Evolutionary conservation across 2,797 vertebrate species (phyloP), one percentile per base, ranked within the genome.

Genomic region (Poecilia gillii): DNA sequence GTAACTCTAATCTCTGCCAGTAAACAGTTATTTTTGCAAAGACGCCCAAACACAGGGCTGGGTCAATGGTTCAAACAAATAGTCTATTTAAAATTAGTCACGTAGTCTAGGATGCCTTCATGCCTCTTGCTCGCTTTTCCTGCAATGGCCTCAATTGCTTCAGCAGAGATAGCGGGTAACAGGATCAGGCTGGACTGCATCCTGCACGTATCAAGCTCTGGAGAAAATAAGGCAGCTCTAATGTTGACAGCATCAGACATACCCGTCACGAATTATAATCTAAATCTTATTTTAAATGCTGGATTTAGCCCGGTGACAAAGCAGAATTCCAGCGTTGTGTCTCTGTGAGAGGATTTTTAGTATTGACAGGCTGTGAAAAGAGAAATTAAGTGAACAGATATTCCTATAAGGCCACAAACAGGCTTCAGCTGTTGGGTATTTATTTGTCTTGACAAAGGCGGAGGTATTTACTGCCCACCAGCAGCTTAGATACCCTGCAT

Each of bases 111-210:
- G 77, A 23, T 1, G 2, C 20, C 51, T 73, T 36, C 45, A 51
- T 70, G 75, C 72, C 9, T 12, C 62, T 80, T 84, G n/a, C 51
- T 70, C 5, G 6, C 57, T 81, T 88, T 68, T 66, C 71, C 70
- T 90, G 85, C 82, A 78, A 78, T 85, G 87, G 66, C 76, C 85
- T 89, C 46, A 81, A 90, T 90, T 83, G 80, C 89, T 91, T 86
- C 41, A 79, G 73, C 93, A 94, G 84, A 85, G 59, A 71, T 73
- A 36, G 86, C 51, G 51, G 47, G 94, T 90, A 94, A 95, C 84
- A 72, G 16, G 90, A 94, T 91, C 92, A 71, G 84, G n/a, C 79
- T 71, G 74, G 75, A 78, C 85, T 77, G 83, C 81, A 76, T 33
- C 51, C 71, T 33, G 47, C 25, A 25, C 23, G n/a, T 16, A 75